Evolutionary conservation across 2,888 invertebrate species (phyloP).

Genomic region (Agonopterix subpropinquella): DNA sequence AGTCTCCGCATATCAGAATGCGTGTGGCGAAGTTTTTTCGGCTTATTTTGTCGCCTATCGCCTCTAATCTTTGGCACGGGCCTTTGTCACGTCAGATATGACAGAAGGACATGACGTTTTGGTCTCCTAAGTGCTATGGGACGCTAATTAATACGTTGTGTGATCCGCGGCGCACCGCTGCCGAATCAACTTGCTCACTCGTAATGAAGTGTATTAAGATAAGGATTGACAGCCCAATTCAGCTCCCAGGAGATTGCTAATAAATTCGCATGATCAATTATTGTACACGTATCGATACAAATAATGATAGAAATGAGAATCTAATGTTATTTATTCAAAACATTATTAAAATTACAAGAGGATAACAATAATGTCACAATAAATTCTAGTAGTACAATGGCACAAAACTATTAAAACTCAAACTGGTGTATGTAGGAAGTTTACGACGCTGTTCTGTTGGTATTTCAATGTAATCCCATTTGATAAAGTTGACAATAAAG

Average conservation of each 20-base stretch:
- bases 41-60: neutral
- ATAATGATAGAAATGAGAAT: neutral
- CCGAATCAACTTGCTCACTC: constrained; percentile 20
- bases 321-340: neutral
- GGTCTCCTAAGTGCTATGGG: constrained; percentile 19
- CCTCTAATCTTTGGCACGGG: constrained; percentile 23
- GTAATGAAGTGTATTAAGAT: constrained; percentile 36
- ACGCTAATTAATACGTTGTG: constrained; percentile 38
- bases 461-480: constrained; percentile 40
- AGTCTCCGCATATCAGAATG: constrained; percentile 19
- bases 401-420: constrained; percentile 34
- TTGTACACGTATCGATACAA: neutral
- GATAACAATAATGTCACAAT: constrained; percentile 29
- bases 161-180: constrained; percentile 23
- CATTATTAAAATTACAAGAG: constrained; percentile 23
- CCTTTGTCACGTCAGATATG: constrained; percentile 28
- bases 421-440: constrained; percentile 31
- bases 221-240: constrained; percentile 32
- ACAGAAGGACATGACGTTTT: constrained; percentile 31
- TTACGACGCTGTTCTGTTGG: constrained; percentile 38
- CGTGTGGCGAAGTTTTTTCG: constrained; percentile 13
- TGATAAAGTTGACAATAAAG: constrained; percentile 54
- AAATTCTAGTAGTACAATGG: constrained; percentile 34
- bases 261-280: constrained; percentile 16
- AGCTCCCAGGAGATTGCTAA: constrained; percentile 17